Evolutionary conservation across 2,113 vertebrate species (phyloP).

Genomic region (Conger conger): DNA sequence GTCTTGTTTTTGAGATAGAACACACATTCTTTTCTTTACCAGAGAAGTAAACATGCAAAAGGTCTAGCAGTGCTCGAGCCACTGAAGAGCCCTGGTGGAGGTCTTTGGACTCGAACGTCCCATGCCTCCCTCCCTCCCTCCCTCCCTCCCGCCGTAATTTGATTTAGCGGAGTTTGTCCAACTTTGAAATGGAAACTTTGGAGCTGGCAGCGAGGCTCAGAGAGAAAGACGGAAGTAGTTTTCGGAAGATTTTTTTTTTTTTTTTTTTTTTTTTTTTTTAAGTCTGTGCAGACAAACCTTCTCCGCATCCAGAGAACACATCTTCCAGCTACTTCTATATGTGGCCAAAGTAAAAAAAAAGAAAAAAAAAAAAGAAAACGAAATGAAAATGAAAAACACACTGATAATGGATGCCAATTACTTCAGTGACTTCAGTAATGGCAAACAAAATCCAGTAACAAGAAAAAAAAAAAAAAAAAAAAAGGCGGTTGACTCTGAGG

Average conservation of each 20-base stretch:
- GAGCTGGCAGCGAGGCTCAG: not conserved
- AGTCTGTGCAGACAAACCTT: not conserved
- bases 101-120: not conserved
- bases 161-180: not conserved
- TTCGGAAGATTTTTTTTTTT: not conserved
- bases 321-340: not conserved
- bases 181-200: conserved; percentile 1
- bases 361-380: not conserved
- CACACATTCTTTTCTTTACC: not conserved
- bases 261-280: no score
- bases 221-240: not conserved
- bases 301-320: not conserved
- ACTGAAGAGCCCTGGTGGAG: not conserved
- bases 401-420: not conserved
- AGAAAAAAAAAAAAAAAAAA: not conserved
- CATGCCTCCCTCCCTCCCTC: no score
- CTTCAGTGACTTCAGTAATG: not conserved
- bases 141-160: not conserved
- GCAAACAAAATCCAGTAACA: not conserved
- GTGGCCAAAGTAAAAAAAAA: not conserved
- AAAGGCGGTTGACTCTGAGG: not conserved
- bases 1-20: not conserved
- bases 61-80: not conserved
- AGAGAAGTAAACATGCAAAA: not conserved
- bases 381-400: not conserved